These are phyloP conservation scores for Fulmarus glacialis DNA, from an alignment of 2,113 vertebrate genomes.

Conservation along the genomic window DNA sequence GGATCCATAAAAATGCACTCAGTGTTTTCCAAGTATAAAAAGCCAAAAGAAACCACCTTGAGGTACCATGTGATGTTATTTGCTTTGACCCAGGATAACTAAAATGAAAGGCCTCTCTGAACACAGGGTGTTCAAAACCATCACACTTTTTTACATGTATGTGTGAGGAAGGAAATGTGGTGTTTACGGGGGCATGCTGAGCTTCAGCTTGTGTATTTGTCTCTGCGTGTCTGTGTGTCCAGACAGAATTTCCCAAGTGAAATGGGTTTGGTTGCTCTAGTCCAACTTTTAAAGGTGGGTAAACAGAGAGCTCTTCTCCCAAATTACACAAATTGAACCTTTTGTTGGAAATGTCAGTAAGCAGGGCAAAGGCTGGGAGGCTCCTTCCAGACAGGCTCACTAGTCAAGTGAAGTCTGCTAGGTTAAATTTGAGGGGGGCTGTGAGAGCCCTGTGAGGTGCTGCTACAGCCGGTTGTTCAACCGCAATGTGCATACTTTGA, in stretches of 20 bases:
- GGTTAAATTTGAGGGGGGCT: not conserved
- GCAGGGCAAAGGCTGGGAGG: not conserved
- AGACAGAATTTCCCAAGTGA: not conserved
- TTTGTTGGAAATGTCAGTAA: not conserved
- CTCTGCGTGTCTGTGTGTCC: not conserved
- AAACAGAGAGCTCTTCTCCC: not conserved
- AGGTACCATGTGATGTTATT: constrained; percentile 25
- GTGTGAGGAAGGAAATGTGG: constrained; percentile 37
- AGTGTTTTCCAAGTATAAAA: constrained; percentile 35
- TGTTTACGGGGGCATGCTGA: not conserved
- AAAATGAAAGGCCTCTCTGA: constrained; percentile 57
- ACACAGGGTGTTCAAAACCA: not conserved
- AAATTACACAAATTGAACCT: not conserved
- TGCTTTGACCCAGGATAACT: constrained; percentile 33
- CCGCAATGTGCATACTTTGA: rapidly evolving
- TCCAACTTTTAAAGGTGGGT: constrained; percentile 1
- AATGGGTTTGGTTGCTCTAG: not conserved
- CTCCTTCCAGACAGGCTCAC: not conserved
- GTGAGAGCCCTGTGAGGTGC: not conserved
- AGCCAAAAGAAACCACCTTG: constrained; percentile 38
- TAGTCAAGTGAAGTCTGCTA: not conserved
- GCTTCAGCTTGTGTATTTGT: not conserved
- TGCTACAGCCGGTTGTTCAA: not conserved
- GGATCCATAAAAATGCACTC: not conserved
- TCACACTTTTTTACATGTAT: not conserved